Evolutionary conservation across 1,140 invertebrate species (phyloP).

Genomic region (Zaprionus gabonicus): DNA sequence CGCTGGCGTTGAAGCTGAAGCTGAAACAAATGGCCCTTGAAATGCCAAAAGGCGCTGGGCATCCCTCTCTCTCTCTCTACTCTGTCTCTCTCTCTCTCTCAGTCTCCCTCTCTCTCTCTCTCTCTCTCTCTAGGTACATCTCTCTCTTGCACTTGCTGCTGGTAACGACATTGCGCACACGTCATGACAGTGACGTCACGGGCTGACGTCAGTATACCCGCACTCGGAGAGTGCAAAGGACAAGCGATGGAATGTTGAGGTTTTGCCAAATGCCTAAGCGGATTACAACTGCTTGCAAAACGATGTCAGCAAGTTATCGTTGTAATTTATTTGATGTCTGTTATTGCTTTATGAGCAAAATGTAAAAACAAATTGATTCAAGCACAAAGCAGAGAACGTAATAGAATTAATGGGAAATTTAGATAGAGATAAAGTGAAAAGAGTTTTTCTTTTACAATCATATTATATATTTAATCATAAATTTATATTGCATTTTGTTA

Average conservation of each 20-base stretch:
- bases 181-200: slow-evolving; percentile 71
- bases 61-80: slow-evolving; percentile 17
- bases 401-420: not conserved
- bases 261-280: slow-evolving; percentile 16
- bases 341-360: not conserved
- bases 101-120: not conserved
- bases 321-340: not conserved
- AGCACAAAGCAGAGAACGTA: not conserved
- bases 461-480: no score
- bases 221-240: slow-evolving; percentile 10
- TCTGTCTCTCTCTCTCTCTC: not conserved
- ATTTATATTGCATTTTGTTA: no score
- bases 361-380: not conserved
- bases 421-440: no score
- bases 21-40: slow-evolving; percentile 60
- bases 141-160: slow-evolving; percentile 9
- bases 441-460: no score
- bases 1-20: slow-evolving; percentile 7
- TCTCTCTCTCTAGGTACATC: not conserved
- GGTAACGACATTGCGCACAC: slow-evolving; percentile 38
- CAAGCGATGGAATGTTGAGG: slow-evolving; percentile 19
- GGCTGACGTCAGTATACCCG: slow-evolving; percentile 65
- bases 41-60: slow-evolving; percentile 66
- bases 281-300: slow-evolving; percentile 4
- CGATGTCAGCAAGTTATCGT: not conserved